Base-by-base conservation (phyloP, 1,140 invertebrate genomes). In the Drosophila bocqueti region DNA sequence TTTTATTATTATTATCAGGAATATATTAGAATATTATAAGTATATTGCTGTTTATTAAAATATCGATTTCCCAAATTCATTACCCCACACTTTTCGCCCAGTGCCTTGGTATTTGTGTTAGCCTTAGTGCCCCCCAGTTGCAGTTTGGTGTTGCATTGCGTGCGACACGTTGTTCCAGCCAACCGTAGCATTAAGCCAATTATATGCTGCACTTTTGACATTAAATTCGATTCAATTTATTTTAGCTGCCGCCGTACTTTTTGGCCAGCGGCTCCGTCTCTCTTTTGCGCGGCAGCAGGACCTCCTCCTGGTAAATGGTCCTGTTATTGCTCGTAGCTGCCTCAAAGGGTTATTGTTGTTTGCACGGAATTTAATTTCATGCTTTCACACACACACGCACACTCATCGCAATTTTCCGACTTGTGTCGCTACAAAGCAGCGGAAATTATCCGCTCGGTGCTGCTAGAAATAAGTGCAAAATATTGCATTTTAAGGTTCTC, bases 181-280 rank as follows among this genome's bases (percentile, higher is more conserved):
- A 73, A 55, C 69, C 79, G 55, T 60, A 73, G 77, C 68, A 71
- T 73, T 74, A 73, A 85, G 85, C 82, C 85, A 90, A 90, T 90
- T 91, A 89, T 91, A 65, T 91, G 86, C 76, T 91, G 72, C 86
- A 82, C 85, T 91, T 90, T 90, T 74, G 86, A 77, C 85, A 90
- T 90, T 90, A 90, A 90, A 90, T 82, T 90, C 86, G 68, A 85
- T 90, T 85, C 72, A 90, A 84, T 87, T 83, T 83, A 83, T 87
- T 87, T 40, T 78, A 38, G 67, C 45, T 50, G 73, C 58, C 36
- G 42, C 49, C 46, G 46, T 29, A 36, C 60, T 79, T 78, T 86
- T 78, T 63, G 63, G 60, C 71, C 74, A 55, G 43, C 64, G 59
- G 69, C 83, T 46, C 42, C 15, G 60, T 58, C 45, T 29, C 47